Conservation (phyloP, 1,140 invertebrate species). For the Daktulosphaira vitifoliae region DNA sequence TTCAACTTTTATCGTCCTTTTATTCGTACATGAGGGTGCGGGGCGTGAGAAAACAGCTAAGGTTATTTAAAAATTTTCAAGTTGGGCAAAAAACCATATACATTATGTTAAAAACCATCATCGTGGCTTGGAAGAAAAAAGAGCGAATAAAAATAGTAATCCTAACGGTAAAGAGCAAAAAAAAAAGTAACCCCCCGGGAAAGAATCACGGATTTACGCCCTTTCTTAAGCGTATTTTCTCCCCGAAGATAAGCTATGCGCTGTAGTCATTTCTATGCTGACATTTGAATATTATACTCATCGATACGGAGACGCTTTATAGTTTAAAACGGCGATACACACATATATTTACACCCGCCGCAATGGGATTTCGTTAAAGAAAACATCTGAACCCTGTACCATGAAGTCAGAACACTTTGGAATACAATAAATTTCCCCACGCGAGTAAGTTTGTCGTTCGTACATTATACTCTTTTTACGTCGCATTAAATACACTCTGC, state of each 20-base stretch:
- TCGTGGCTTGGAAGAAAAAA: background rate
- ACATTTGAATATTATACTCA: slow-evolving; percentile 8
- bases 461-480: no score
- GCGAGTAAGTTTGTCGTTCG: no score
- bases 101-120: background rate
- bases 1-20: no score
- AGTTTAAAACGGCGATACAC: background rate
- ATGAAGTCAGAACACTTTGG: no score
- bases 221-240: slow-evolving; percentile 18
- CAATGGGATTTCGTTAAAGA: slow-evolving; percentile 1
- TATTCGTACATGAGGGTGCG: no score
- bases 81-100: background rate
- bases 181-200: background rate
- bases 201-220: slow-evolving; percentile 31
- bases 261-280: background rate
- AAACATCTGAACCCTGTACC: background rate
- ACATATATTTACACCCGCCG: background rate
- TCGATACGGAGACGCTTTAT: slow-evolving; percentile 1
- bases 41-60: background rate
- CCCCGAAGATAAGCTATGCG: slow-evolving; percentile 13
- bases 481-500: no score
- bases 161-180: slow-evolving; percentile 18
- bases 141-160: slow-evolving; percentile 2
- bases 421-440: no score
- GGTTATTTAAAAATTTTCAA: slow-evolving; percentile 28